Evolutionary conservation across 2,113 vertebrate genomes (phyloP), one percentile per base, ranked within the genome.

Genomic region (Eptesicus fuscus): DNA sequence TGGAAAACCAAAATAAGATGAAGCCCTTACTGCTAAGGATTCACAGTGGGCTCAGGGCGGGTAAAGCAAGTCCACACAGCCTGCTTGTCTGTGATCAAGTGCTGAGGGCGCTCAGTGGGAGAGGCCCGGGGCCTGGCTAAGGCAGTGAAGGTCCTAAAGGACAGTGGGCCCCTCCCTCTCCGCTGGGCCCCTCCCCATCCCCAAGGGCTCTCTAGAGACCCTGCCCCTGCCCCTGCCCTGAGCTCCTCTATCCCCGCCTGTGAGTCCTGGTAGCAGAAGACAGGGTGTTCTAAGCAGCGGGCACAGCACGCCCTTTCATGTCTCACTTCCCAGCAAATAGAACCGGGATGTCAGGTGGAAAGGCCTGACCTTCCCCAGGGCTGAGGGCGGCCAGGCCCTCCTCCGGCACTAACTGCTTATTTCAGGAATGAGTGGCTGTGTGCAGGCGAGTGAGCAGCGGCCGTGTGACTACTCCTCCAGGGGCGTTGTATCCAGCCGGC

Each of bases 101-200:
- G 20, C 2, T 12, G 84, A 78, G 53, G 63, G 4, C 0, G 4
- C 71, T 49, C 35, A 30, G 53, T 65, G 30, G 61, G n/a, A 25
- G 76, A 25, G 47, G 17, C 7, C 0, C 2, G 1, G 6, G 76
- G 30, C 30, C 44, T 12, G 13, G 63, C 9, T 20, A 2, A 12
- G 47, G 25, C 5, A 4, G 71, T 7, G n/a, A 14, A 32, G 25
- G 44, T 22, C 20, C 4, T 7, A 5, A 35, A 70, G 8, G 13
- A 13, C 4, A 0, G 71, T 7, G 1, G 63, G n/a, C 17, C 17
- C 17, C 1, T 20, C 23, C 30, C 4, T 25, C 71, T 51, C 53
- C 47, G 4, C 8, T 42, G 0, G 2, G 7, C 12, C 23, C 40
- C 32, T 35, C 30, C 65, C 56, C n/a, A 32, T 0, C 17, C 74